A percentile compares a stretch with the other conserved stretches of the same genome.
phyloP scores from a whole-genome alignment of 1,140 invertebrate genomes.

The Eriosoma lanigerum region DNA sequence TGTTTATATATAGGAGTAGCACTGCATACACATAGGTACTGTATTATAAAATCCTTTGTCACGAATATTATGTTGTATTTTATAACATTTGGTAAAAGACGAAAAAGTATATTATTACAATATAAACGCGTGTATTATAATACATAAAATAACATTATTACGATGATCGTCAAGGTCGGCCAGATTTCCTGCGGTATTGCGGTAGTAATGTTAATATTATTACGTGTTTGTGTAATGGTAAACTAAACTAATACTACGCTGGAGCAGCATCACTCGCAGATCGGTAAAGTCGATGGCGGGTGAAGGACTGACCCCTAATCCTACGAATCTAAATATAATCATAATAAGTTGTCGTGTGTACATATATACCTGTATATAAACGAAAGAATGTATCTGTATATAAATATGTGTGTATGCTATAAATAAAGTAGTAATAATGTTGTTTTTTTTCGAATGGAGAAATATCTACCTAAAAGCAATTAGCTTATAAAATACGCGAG shows the following conservation, averaged over 20 bases:
- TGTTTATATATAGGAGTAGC: too few relatives aligned
- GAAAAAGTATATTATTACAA: too few relatives aligned
- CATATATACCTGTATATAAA: background rate
- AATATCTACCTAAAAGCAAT: background rate
- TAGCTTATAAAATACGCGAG: conserved; percentile 2
- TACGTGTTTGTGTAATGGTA: background rate
- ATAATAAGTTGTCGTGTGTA: too few relatives aligned
- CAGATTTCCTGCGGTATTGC: conserved; percentile 5
- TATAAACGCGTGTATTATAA: background rate
- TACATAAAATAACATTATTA: background rate
- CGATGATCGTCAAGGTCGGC: conserved; percentile 2
- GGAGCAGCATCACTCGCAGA: background rate
- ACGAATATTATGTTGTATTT: too few relatives aligned
- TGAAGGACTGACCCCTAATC: conserved; percentile 29
- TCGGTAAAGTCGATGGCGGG: background rate
- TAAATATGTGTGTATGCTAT: background rate
- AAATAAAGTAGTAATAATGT: background rate
- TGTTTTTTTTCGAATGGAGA: background rate
- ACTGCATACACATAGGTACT: too few relatives aligned
- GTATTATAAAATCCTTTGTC: too few relatives aligned
- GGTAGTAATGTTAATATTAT: background rate
- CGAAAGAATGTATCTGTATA: background rate
- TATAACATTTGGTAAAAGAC: too few relatives aligned
- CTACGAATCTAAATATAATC: background rate
- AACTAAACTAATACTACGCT: too few relatives aligned